phyloP scores from a whole-genome alignment of 2,113 vertebrate genomes.

The Poicephalus gulielmi region DNA sequence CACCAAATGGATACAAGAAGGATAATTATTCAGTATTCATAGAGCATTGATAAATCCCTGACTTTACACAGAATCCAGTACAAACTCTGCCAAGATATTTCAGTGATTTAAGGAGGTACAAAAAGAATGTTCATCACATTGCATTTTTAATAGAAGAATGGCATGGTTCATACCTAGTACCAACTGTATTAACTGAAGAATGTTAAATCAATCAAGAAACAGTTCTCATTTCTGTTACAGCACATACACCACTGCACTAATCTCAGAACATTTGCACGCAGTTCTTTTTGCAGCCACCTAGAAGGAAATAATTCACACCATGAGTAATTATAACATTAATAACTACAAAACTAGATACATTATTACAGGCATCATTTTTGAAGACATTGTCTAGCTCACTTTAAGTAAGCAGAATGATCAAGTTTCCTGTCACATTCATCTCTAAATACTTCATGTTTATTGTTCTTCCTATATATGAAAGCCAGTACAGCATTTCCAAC shows the following conservation, averaged over 20 bases:
- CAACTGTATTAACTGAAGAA: neutral
- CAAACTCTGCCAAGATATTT: neutral
- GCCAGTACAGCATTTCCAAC: neutral
- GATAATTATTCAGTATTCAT: neutral
- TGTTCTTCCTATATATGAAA: neutral
- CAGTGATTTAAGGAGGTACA: neutral
- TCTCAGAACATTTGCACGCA: neutral
- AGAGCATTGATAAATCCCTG: neutral
- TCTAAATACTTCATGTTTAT: neutral
- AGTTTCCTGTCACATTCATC: neutral
- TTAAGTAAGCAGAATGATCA: neutral
- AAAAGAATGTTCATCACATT: neutral
- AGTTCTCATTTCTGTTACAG: neutral
- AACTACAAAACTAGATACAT: neutral
- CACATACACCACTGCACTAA: neutral
- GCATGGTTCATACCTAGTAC: neutral
- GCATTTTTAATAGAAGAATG: neutral
- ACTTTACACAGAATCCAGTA: neutral
- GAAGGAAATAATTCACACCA: neutral
- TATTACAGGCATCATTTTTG: neutral
- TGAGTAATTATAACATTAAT: neutral
- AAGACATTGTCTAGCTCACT: neutral
- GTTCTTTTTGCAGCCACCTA: neutral
- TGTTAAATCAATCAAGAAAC: neutral
- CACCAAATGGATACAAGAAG: neutral